Evolutionary conservation across 2,888 invertebrate species (phyloP), one percentile per base, ranked within the genome.

Genomic region (Hypomecis atomaria): DNA sequence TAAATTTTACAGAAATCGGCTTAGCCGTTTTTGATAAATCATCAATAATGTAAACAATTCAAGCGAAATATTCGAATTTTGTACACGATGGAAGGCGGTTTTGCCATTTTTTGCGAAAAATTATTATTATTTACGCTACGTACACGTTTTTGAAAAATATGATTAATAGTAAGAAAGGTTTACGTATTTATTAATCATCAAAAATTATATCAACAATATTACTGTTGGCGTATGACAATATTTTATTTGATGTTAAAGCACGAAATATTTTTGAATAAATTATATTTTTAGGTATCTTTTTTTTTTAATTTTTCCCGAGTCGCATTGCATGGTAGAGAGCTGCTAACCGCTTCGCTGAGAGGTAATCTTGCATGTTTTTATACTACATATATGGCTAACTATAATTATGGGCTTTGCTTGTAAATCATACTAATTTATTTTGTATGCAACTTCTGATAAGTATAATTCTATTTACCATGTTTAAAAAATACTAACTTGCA

Each of bases 261-360:
- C 75, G 69, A 64, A 50, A 10, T 49, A 40, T 45, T 60, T 65
- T 75, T 57, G 59, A 71, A 70, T 61, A 62, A 78, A 78, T 72
- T 75, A 77, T 82, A 78, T 75, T 85, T 77, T 80, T 79, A 75
- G 80, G 75, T 82, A 81, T 71, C 82, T 83, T 71, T 76, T 78
- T n/a, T 84, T 75, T 76, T 84, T 83, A 79, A 71, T 75, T 74
- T 81, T 74, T 72, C 72, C 80, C 74, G 74, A 69, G 59, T 49
- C 33, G 13, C 66, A 65, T 71, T 76, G 77, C 77, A 78, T 76
- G 78, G 54, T 74, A 71, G 79, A 83, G 59, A 62, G 61, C 57
- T 48, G 54, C 61, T 63, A 77, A 77, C 75, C 49, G 76, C 74
- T 77, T 76, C 55, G 71, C 66, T 75, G 61, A 59, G 76, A 76